Evolutionary conservation across 2,888 invertebrate genomes (phyloP).

Genomic region (Alsophila aescularia): DNA sequence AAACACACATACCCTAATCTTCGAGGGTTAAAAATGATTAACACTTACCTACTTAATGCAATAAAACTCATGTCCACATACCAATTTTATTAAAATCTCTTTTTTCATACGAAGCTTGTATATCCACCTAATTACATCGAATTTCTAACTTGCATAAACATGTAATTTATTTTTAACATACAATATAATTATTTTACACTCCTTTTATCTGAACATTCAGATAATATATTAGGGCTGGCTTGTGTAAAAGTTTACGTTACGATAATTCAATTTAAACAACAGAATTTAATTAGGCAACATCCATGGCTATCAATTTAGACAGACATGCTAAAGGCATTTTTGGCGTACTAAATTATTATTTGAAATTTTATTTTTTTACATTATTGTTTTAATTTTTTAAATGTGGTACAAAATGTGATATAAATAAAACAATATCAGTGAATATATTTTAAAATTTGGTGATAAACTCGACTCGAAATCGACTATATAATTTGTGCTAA

Average conservation of each 20-base stretch:
- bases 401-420: conserved; percentile 8
- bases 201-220: conserved; percentile 26
- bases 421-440: conserved; percentile 4
- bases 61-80: conserved; percentile 60
- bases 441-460: conserved; percentile 6
- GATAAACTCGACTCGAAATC: conserved; percentile 20
- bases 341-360: conserved; percentile 27
- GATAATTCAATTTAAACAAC: conserved; percentile 17
- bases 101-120: conserved; percentile 81
- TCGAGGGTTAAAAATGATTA: no score
- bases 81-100: conserved; percentile 81
- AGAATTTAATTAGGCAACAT: conserved; percentile 34
- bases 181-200: conserved; percentile 32
- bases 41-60: conserved; percentile 29
- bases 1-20: no score
- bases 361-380: background rate
- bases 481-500: conserved; percentile 2
- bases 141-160: conserved; percentile 72
- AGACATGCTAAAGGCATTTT: conserved; percentile 38
- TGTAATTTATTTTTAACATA: conserved; percentile 45
- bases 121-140: conserved; percentile 80
- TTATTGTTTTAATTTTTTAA: conserved; percentile 3
- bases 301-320: conserved; percentile 21
- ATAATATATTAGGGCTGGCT: conserved; percentile 17
- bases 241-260: conserved; percentile 17